phyloP scores from a whole-genome alignment of 2,797 vertebrate species.

The Apodemus agrarius region DNA sequence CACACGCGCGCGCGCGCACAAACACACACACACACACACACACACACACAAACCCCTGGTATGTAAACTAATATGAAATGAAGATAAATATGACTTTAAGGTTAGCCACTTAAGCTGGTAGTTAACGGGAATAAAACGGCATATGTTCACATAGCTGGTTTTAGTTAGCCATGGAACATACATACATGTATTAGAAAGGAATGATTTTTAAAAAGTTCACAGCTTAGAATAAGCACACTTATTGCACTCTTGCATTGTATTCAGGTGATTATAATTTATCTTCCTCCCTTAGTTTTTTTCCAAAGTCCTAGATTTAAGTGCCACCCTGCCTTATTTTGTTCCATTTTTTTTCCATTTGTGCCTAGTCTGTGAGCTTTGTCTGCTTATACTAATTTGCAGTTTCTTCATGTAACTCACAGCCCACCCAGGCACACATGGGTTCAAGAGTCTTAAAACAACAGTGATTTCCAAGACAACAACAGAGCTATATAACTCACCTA shows the following conservation, averaged over 20 bases:
- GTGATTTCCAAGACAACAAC: conserved; percentile 63
- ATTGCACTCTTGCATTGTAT: conserved; percentile 87
- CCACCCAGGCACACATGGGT: conserved; percentile 52
- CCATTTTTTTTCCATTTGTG: conserved; percentile 71
- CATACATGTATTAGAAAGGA: conserved; percentile 83
- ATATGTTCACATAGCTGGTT: conserved; percentile 68
- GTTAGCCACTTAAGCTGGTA: conserved; percentile 72
- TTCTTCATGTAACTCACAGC: conserved; percentile 21
- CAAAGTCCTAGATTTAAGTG: conserved; percentile 47
- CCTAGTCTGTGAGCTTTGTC: conserved; percentile 55
- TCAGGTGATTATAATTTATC: conserved; percentile 83
- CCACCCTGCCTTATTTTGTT: conserved; percentile 79
- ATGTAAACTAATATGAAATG: conserved; percentile 70
- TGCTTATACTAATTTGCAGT: conserved; percentile 66
- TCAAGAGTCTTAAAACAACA: conserved; percentile 70
- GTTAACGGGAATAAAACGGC: conserved; percentile 68
- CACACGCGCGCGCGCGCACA: too few species aligned
- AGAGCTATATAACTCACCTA: conserved; percentile 1
- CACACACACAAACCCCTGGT: background rate
- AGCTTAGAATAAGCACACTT: conserved; percentile 89
- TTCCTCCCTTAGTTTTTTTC: conserved; percentile 64
- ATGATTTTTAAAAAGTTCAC: conserved; percentile 85
- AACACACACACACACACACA: background rate
- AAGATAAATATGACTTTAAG: conserved; percentile 76
- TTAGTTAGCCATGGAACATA: conserved; percentile 76